phyloP scores from a whole-genome alignment of 2,888 invertebrate genomes.

The Rhimphoctona megacephalus region DNA sequence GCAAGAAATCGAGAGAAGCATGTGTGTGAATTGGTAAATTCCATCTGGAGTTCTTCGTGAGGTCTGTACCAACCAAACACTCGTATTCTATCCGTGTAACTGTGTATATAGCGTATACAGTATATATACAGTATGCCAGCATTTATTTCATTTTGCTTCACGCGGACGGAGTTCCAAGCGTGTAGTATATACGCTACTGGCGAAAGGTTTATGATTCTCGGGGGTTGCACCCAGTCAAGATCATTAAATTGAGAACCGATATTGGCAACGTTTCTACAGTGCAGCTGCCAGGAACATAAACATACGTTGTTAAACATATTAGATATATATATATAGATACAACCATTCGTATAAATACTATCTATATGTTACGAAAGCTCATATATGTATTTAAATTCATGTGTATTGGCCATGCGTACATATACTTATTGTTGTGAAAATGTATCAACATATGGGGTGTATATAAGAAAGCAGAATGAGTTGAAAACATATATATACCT shows the following conservation, averaged over 20 bases:
- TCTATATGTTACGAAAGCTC: background rate
- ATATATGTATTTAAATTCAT: slow-evolving; percentile 25
- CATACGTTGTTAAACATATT: slow-evolving; percentile 74
- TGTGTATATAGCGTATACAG: background rate
- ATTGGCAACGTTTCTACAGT: slow-evolving; percentile 81
- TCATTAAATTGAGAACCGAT: slow-evolving; percentile 84
- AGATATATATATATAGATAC: slow-evolving; percentile 23
- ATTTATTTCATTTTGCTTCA: slow-evolving; percentile 54
- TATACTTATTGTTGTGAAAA: slow-evolving; percentile 47
- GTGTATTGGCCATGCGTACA: background rate
- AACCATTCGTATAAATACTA: slow-evolving; percentile 24
- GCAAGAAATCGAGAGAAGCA: background rate
- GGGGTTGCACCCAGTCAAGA: slow-evolving; percentile 74
- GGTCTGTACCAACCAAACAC: slow-evolving; percentile 13
- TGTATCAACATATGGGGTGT: slow-evolving; percentile 41
- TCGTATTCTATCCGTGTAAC: background rate
- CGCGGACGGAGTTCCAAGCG: slow-evolving; percentile 47
- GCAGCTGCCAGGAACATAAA: slow-evolving; percentile 83
- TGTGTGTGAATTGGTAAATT: slow-evolving; percentile 25
- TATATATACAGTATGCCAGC: background rate
- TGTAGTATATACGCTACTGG: slow-evolving; percentile 48
- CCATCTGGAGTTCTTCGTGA: slow-evolving; percentile 12
- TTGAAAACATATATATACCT: background rate
- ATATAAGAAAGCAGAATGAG: slow-evolving; percentile 32
- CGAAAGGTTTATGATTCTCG: slow-evolving; percentile 68